A percentile compares a stretch with the other conserved stretches of the same genome.
Evolutionary conservation across 2,797 vertebrate species (phyloP).

Genomic region (Scyliorhinus canicula): DNA sequence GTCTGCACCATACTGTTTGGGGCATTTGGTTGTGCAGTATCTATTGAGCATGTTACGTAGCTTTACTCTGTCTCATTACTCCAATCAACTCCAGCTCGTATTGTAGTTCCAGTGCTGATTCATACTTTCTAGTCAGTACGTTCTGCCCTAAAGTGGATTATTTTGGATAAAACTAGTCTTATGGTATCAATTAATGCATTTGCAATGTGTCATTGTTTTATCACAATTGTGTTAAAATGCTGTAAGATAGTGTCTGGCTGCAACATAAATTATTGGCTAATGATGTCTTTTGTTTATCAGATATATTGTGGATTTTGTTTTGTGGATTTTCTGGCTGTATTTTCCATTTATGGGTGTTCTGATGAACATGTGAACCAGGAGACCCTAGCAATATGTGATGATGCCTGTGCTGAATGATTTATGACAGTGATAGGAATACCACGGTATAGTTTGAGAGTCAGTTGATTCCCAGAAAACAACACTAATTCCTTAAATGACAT

Average conservation of each 20-base stretch:
- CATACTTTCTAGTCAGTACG: not conserved
- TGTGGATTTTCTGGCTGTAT: not conserved
- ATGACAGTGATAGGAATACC: not conserved
- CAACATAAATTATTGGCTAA: not conserved
- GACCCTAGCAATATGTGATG: not conserved
- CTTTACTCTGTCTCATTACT: constrained; percentile 1
- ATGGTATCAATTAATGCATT: not conserved
- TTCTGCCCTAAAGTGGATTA: not conserved
- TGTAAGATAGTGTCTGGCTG: not conserved
- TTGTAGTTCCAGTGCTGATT: not conserved
- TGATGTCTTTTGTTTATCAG: not conserved
- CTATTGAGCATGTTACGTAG: not conserved
- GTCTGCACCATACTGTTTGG: not conserved
- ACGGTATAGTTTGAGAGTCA: not conserved
- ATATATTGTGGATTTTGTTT: not conserved
- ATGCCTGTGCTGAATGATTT: not conserved
- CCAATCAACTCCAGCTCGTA: not conserved
- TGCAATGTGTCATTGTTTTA: not conserved
- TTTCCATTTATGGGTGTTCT: not conserved
- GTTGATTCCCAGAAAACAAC: not conserved
- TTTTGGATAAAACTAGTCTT: not conserved
- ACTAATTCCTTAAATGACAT: not conserved
- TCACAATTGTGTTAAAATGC: not conserved
- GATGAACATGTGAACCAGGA: not conserved
- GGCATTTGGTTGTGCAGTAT: constrained; percentile 1